Evolutionary conservation across 2,113 vertebrate species (phyloP).

Genomic region (Reinhardtius hippoglossoides): DNA sequence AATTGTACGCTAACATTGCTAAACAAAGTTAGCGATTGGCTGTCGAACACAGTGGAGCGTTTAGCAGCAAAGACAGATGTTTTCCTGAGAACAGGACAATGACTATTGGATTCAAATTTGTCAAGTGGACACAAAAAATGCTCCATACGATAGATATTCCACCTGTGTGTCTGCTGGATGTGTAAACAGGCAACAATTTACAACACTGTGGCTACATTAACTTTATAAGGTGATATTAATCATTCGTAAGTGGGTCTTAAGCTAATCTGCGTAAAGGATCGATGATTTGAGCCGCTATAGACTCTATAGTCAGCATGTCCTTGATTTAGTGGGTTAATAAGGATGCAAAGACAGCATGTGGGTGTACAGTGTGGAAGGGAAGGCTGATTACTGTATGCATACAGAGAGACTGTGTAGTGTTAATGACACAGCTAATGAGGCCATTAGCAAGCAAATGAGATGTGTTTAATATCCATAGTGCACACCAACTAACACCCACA

Average conservation of each 20-base stretch:
- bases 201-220: background rate
- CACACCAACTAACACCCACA: background rate
- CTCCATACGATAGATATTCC: too few relatives aligned
- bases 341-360: background rate
- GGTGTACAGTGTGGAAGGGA: background rate
- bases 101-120: too few relatives aligned
- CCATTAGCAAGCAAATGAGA: slow-evolving; percentile 13
- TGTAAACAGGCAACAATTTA: background rate
- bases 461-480: background rate
- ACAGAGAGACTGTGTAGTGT: background rate
- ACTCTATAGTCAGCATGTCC: background rate
- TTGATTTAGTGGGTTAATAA: slow-evolving; percentile 6
- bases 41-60: too few relatives aligned
- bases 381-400: background rate
- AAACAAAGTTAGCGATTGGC: too few relatives aligned
- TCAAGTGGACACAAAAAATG: too few relatives aligned
- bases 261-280: background rate
- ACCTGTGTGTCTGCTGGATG: background rate
- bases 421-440: slow-evolving; percentile 26
- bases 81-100: too few relatives aligned
- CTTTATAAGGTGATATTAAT: background rate
- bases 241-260: background rate
- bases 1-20: too few relatives aligned
- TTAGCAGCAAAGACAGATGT: too few relatives aligned
- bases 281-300: background rate